These are phyloP conservation scores for Hypocryptadius cinnamomeus DNA, from an alignment of 2,113 vertebrate species.

Conservation along the genomic window DNA sequence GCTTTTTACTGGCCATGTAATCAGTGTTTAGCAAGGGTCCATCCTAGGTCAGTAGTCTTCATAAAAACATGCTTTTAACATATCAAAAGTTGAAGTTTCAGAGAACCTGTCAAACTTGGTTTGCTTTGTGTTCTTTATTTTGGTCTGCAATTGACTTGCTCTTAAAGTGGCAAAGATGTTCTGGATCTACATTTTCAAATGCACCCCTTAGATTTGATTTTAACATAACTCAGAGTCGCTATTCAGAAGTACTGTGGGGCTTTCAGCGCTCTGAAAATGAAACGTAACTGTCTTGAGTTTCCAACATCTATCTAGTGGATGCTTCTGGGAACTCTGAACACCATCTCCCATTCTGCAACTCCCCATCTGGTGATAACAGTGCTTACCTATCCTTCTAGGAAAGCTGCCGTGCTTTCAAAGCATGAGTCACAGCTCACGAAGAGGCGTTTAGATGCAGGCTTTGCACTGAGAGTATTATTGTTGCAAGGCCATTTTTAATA, in stretches of 20 bases:
- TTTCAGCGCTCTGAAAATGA: not conserved
- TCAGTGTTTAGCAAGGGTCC: not conserved
- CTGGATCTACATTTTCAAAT: not conserved
- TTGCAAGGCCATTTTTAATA: not conserved
- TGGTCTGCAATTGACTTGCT: not conserved
- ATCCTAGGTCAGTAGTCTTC: not conserved
- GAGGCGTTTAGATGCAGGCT: not conserved
- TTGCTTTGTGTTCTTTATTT: not conserved
- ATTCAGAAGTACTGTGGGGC: not conserved
- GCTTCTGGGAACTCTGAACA: not conserved
- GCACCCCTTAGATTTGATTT: not conserved
- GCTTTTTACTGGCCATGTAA: not conserved
- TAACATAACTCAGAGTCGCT: accelerated
- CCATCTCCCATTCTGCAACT: not conserved
- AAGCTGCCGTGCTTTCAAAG: not conserved
- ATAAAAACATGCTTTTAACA: not conserved
- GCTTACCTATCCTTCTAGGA: not conserved
- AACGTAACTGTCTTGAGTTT: not conserved
- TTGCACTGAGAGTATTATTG: not conserved
- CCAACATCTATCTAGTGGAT: not conserved
- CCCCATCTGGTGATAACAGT: not conserved
- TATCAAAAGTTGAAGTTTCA: not conserved
- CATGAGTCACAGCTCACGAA: not conserved
- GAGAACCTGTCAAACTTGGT: not conserved
- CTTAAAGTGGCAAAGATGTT: not conserved